Percentiles rank a stretch among this genome's conserved stretches.
Conservation (phyloP, 2,888 invertebrate species). For the Drosophila anceps region DNA sequence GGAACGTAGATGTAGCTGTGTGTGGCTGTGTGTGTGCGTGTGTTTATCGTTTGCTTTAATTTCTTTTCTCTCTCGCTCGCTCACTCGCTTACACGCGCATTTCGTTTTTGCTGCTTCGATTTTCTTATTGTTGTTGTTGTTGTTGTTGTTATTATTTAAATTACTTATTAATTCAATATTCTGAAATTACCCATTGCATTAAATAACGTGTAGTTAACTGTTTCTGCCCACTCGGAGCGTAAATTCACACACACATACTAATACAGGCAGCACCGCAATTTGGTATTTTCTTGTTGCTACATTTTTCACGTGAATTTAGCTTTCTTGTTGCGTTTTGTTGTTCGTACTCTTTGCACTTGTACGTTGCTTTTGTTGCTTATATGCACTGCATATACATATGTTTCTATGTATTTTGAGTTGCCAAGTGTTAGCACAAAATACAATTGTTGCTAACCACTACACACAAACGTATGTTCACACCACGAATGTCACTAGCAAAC, state of each 20-base stretch:
- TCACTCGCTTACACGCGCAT: constrained; percentile 64
- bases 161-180: constrained; percentile 67
- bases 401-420: constrained; percentile 56
- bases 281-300: constrained; percentile 35
- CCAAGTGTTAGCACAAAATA: constrained; percentile 57
- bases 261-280: constrained; percentile 33
- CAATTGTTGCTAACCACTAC: constrained; percentile 54
- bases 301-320: constrained; percentile 46
- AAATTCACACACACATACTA: constrained; percentile 37
- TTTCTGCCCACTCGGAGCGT: constrained; percentile 27
- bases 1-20: constrained; percentile 26
- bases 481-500: constrained; percentile 63
- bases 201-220: constrained; percentile 19
- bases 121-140: constrained; percentile 71
- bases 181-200: constrained; percentile 46
- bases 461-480: constrained; percentile 49
- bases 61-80: constrained; percentile 36
- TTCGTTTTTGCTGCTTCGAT: constrained; percentile 52
- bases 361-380: constrained; percentile 27
- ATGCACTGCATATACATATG: constrained; percentile 53
- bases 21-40: constrained; percentile 35
- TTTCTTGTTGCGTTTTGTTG: constrained; percentile 12
- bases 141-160: constrained; percentile 63
- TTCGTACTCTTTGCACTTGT: constrained; percentile 10
- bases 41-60: constrained; percentile 42